phyloP scores from a whole-genome alignment of 2,113 vertebrate genomes.

The Hemichromis elongatus region DNA sequence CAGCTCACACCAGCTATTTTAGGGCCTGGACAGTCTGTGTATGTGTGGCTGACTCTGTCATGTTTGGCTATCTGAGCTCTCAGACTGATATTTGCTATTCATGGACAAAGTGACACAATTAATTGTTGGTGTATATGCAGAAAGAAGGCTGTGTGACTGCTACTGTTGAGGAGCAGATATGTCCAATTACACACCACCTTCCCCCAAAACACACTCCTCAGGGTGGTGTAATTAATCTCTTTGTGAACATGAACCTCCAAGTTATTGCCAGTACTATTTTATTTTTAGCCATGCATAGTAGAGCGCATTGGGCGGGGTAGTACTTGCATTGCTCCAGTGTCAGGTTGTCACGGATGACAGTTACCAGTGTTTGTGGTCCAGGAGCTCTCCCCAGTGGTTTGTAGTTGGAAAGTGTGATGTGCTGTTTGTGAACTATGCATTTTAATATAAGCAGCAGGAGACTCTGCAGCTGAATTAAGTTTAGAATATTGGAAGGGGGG shows the following conservation, averaged over 20 bases:
- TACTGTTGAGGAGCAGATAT: background rate
- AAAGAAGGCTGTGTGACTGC: background rate
- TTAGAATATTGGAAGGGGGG: no score
- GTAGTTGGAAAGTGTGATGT: background rate
- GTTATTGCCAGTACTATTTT: background rate
- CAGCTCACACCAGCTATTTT: slow-evolving; percentile 16
- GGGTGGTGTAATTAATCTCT: background rate
- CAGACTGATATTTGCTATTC: background rate
- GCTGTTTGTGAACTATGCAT: background rate
- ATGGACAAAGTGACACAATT: slow-evolving; percentile 30
- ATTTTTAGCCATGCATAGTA: slow-evolving; percentile 17
- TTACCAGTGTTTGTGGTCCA: background rate
- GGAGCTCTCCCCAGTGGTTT: background rate
- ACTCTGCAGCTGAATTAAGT: no score
- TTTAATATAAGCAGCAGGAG: no score
- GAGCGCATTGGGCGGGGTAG: background rate
- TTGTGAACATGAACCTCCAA: background rate
- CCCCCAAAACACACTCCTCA: background rate
- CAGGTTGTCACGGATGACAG: background rate
- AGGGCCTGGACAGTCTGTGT: background rate
- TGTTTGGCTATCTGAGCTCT: background rate
- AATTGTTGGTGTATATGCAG: background rate
- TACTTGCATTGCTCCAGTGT: background rate
- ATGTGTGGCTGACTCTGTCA: background rate
- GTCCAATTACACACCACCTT: background rate